A percentile compares a stretch with the other conserved stretches of the same genome.
These are phyloP conservation scores for Megaptera novaeangliae DNA, from an alignment of 2,113 vertebrate genomes.

Conservation along the genomic window DNA sequence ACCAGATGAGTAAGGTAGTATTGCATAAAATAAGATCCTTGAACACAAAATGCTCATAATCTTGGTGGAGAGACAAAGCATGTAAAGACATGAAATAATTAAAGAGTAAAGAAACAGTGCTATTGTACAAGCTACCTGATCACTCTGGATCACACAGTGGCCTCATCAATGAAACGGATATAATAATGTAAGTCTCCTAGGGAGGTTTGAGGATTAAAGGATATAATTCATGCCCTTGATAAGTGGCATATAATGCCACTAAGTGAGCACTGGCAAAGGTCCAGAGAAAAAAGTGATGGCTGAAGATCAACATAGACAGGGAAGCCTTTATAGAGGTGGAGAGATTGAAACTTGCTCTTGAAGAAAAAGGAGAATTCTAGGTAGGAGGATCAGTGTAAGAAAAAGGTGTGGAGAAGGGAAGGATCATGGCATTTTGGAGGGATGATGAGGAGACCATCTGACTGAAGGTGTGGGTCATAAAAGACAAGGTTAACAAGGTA, in stretches of 20 bases:
- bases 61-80: slow-evolving; percentile 45
- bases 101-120: slow-evolving; percentile 40
- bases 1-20: not conserved
- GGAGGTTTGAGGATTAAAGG: not conserved
- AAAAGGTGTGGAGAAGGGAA: not conserved
- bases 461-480: not conserved
- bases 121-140: slow-evolving; percentile 6
- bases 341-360: not conserved
- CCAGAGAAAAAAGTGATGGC: not conserved
- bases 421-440: not conserved
- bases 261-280: not conserved
- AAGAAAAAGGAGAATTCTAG: not conserved
- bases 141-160: not conserved
- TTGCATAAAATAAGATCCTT: slow-evolving; percentile 15
- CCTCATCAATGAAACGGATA: not conserved
- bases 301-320: not conserved
- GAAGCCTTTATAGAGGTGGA: not conserved
- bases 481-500: not conserved
- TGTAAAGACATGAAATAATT: slow-evolving; percentile 55
- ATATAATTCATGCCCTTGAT: not conserved
- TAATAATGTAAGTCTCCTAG: not conserved
- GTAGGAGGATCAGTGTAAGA: not conserved
- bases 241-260: not conserved
- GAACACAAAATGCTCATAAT: slow-evolving; percentile 25
- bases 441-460: not conserved